Evolutionary conservation across 2,888 invertebrate genomes (phyloP), one percentile per base, ranked within the genome.

Genomic region (Candidula unifasciata): DNA sequence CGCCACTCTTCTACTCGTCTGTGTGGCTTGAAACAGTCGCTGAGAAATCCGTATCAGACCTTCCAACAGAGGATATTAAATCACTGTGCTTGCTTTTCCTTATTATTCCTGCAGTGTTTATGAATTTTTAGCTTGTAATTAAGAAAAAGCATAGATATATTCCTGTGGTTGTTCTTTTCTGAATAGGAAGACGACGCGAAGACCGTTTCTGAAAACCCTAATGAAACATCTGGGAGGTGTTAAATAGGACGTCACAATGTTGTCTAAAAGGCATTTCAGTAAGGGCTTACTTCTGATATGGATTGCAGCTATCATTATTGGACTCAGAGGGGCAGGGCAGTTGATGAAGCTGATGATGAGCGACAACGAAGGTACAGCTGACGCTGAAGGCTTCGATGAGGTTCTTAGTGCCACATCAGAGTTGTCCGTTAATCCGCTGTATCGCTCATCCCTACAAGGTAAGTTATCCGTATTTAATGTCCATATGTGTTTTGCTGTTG

Each of bases 271-370:
- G 35, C 30, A 35, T 1, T 77, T 77, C 44, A 76, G n/a, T 5
- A 57, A 52, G 33, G 76, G 82, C 33, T 21, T 77, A 3, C 3
- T 77, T 35, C n/a, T 82, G 35, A 13, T 82, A 52, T 82, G 82
- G 82, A 18, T 77, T 33, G 33, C 57, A 5, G 82, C 77, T 33
- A 33, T 82, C 44, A 68, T 52, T 35, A 27, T 82, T 52, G 82
- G 82, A 13, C 69, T 82, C 30, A 76, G 77, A n/a, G 82, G 82
- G 8, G 82, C 82, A 5, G 82, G 82, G 0, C 57, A 82, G n/a
- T 21, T 80, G 13, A 21, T 80, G 52, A 57, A 44, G 2, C n/a
- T 80, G 54, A 35, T 71, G 16, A 27, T 13, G n/a, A 30, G 54
- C 30, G 21, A 18, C n/a, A n/a, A n/a, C n/a, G 60, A n/a, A 21